Evolutionary conservation across 2,797 vertebrate species (phyloP).

Genomic region (Myripristis murdjan): DNA sequence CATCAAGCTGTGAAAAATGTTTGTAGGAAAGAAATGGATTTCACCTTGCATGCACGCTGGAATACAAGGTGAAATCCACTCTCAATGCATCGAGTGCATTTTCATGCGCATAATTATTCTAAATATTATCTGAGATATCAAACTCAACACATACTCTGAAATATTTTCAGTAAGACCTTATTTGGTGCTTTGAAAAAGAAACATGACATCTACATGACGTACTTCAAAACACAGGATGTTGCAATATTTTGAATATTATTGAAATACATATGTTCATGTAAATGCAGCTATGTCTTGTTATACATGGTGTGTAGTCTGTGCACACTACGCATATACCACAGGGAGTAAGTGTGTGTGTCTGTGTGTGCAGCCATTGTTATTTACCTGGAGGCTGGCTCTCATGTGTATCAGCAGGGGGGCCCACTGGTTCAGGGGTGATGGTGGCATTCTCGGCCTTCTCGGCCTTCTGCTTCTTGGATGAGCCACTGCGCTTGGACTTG

Average conservation of each 20-base stretch:
- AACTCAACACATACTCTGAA: neutral
- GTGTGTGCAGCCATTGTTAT: neutral
- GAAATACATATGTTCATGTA: no score
- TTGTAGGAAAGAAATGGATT: slow-evolving; percentile 5
- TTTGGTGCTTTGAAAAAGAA: neutral
- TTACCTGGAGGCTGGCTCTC: slow-evolving; percentile 51
- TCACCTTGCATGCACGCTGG: neutral
- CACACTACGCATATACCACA: no score
- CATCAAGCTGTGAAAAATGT: slow-evolving; percentile 1
- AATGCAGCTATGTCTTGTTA: no score
- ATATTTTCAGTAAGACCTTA: neutral
- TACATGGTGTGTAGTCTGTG: neutral
- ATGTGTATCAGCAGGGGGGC: neutral
- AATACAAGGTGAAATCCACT: neutral
- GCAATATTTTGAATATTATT: neutral
- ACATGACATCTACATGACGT: neutral
- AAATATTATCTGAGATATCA: neutral
- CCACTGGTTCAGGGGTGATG: slow-evolving; percentile 11
- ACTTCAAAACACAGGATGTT: neutral
- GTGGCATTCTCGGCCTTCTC: neutral
- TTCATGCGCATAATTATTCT: neutral
- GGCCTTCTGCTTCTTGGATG: slow-evolving; percentile 32
- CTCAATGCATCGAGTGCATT: neutral
- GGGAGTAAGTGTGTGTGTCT: neutral
- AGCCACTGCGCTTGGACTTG: slow-evolving; percentile 52